Base-by-base conservation (phyloP, 2,888 invertebrate genomes). In the Rhaphigaster nebulosa region DNA sequence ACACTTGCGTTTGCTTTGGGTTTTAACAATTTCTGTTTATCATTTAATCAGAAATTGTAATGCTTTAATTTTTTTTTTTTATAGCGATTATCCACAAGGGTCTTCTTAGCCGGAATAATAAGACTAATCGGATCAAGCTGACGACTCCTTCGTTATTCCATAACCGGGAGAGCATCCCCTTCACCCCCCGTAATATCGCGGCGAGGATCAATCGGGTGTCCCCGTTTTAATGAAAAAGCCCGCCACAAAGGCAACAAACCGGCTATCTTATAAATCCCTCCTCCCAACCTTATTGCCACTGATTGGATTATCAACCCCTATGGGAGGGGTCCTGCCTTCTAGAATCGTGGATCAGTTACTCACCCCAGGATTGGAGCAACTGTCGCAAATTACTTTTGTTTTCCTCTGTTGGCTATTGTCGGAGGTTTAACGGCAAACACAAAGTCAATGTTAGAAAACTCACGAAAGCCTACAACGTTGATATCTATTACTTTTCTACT, bases 221-320 rank as follows among this genome's bases (percentile, higher is more conserved):
- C 45, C 87, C 60, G 56, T 38, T 88, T 88, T 88, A 88, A 88
- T 88, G 88, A 88, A 88, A 88, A 88, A 88, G 38, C 60, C 23
- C 26, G 34, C 88, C 26, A 60, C 88, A 60, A 88, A 88, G 56
- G 54, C 88, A 41, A 88, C 88, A 60, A 88, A 88, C 88, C 87
- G 52, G 23, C 87, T 34, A 87, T 87, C 87, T 87, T 87, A 87
- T 87, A 87, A 87, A 87, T 88, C 60, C 56, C 38, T 26, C 52
- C 52, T 45, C 20, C 56, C 54, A 23, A 34, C 87, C 56, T 54
- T 88, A 88, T 88, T 88, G 56, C 54, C 56, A 38, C 88, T 88
- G 88, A 88, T 88, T 88, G 88, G 88, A 88, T 88, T 88, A 88
- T 88, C 88, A 88, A 88, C 56, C 88, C 87, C 54, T 26, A 5